Percentiles rank a stretch among this genome's conserved stretches.
phyloP scores from a whole-genome alignment of 2,113 vertebrate species.

The Ceyx margarethae region DNA sequence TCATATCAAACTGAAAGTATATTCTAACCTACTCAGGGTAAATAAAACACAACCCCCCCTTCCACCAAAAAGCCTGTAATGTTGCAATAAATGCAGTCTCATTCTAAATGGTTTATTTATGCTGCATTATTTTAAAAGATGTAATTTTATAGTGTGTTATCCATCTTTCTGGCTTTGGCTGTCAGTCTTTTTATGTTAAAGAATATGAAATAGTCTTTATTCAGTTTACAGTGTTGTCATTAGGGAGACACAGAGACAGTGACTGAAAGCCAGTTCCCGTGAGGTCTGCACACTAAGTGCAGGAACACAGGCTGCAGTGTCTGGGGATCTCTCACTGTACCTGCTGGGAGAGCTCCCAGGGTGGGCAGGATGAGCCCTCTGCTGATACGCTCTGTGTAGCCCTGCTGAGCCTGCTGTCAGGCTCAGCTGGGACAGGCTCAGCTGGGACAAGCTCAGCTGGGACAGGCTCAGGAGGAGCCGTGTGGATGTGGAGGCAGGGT shows the following conservation, averaged over 20 bases:
- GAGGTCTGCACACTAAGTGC: neutral
- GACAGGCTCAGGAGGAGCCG: no score
- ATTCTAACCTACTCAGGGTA: constrained; percentile 81
- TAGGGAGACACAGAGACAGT: constrained; percentile 38
- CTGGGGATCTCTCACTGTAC: neutral
- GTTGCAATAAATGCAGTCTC: constrained; percentile 78
- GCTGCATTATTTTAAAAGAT: constrained; percentile 70
- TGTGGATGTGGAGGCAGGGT: neutral
- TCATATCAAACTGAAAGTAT: constrained; percentile 70
- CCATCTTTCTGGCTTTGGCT: constrained; percentile 72
- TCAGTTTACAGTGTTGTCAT: constrained; percentile 55
- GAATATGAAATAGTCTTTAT: constrained; percentile 63
- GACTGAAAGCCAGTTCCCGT: constrained; percentile 26
- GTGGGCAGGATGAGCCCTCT: neutral
- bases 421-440: no score
- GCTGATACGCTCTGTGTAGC: neutral
- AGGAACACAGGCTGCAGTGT: neutral
- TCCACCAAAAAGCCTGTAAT: constrained; percentile 81
- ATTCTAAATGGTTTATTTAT: constrained; percentile 77
- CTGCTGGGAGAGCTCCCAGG: neutral
- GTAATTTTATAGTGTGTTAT: constrained; percentile 68
- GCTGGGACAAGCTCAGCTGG: no score
- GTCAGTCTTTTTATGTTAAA: constrained; percentile 67
- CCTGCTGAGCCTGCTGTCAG: no score
- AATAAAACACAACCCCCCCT: constrained; percentile 71